Base-by-base conservation (phyloP, 1,140 invertebrate genomes). In the Anastrepha obliqua region DNA sequence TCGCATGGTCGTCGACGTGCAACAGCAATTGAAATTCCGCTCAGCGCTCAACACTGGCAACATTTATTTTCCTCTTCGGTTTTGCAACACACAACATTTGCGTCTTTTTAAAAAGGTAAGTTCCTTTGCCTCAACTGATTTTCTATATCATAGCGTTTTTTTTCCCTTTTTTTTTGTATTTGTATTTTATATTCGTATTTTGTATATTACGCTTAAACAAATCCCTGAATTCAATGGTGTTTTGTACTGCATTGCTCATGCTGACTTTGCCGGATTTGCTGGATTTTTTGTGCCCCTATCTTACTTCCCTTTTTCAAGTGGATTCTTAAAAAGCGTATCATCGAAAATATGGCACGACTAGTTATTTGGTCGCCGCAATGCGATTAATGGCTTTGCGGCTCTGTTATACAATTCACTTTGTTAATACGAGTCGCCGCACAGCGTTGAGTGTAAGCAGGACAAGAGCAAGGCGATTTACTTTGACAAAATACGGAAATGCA, bases 331-430 rank as follows among this genome's bases (percentile, higher is more conserved):
- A 70, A 44, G 70, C 15, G 44, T 74, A 17, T 74, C 44, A 42
- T 42, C 15, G 44, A 47, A 74, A 81, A 81, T 55, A 81, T 20
- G 17, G 74, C 47, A 81, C 47, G 74, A 20, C 47, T 55, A 29
- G 29, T 29, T 20, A 55, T 42, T 55, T 3, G 44, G 13, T 81
- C 47, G n/a, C 60, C 51, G 74, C 2, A 81, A 81, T 81, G 74
- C 74, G 74, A 81, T 81, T 81, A 81, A 81, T 20, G 74, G 74
- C 74, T 81, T 81, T 81, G 74, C 55, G 74, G 74, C 20, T 70
- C 20, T 81, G 74, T 47, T 55, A 55, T 20, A 81, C 74, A 55
- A 81, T 81, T 55, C 74, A 81, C 74, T 81, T 81, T 81, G 74
- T 81, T 20, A 81, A 81, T 55, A 29, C 44, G 20, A 44, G 47